Evolutionary conservation across 2,888 invertebrate genomes (phyloP).

Genomic region (Seladonia tumulorum): DNA sequence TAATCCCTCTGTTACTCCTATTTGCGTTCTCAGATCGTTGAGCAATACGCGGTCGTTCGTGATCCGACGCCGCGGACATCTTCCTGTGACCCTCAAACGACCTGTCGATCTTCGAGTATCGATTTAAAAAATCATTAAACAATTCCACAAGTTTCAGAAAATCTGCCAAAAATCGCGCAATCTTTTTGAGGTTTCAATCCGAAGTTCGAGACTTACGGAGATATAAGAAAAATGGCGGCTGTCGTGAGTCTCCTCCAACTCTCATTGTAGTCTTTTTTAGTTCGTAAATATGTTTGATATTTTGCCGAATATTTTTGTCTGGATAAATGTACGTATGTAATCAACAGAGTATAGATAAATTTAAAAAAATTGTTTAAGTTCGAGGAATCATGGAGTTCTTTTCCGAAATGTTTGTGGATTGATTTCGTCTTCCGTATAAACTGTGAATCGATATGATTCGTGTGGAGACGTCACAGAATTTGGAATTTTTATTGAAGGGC

Average conservation of each 20-base stretch:
- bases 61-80: conserved; percentile 37
- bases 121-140: neutral
- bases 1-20: conserved; percentile 76
- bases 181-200: neutral
- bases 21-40: conserved; percentile 72
- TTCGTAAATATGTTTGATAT: neutral
- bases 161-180: neutral
- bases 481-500: neutral
- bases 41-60: conserved; percentile 63
- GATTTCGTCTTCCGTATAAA: too few relatives aligned
- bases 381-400: too few relatives aligned
- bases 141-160: neutral
- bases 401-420: too few relatives aligned
- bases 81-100: neutral
- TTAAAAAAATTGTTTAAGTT: neutral
- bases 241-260: neutral
- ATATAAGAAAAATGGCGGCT: neutral
- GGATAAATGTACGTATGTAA: neutral
- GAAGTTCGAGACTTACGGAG: neutral
- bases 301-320: neutral
- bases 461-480: neutral
- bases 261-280: neutral
- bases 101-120: neutral
- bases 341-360: neutral
- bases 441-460: too few relatives aligned